phyloP scores from a whole-genome alignment of 2,888 invertebrate genomes.

The Ischnura elegans region DNA sequence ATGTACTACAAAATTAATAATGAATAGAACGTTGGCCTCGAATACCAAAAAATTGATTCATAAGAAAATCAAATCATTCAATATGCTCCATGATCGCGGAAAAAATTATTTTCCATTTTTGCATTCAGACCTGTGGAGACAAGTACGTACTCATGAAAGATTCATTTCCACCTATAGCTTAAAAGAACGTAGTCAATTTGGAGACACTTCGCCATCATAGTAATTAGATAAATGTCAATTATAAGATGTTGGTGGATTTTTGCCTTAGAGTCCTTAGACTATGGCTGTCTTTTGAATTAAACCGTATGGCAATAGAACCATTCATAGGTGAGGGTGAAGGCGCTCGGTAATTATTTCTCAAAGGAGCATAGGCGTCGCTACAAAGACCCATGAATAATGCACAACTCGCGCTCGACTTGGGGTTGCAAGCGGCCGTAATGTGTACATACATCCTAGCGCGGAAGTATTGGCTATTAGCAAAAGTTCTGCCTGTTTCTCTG shows the following conservation, averaged over 20 bases:
- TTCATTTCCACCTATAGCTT: not conserved
- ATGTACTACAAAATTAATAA: too few relatives aligned
- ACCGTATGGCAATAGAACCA: not conserved
- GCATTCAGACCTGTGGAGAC: too few relatives aligned
- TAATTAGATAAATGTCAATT: not conserved
- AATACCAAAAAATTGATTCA: too few relatives aligned
- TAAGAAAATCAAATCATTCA: too few relatives aligned
- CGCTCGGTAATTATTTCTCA: not conserved
- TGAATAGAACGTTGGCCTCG: too few relatives aligned
- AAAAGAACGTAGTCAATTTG: not conserved
- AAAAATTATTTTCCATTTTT: too few relatives aligned
- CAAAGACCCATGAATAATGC: not conserved
- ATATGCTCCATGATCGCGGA: too few relatives aligned
- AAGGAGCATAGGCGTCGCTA: not conserved
- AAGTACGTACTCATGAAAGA: not conserved
- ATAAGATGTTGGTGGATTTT: not conserved
- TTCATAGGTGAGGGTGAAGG: not conserved
- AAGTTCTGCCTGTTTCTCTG: not conserved
- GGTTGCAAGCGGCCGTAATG: not conserved
- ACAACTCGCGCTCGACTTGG: not conserved
- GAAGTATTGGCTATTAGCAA: not conserved
- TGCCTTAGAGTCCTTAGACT: not conserved
- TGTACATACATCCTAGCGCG: not conserved
- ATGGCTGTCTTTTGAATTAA: not conserved
- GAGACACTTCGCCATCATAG: too few relatives aligned